Percentiles rank a stretch among this genome's conserved stretches.
These are phyloP conservation scores for Corydoras maculifer DNA, from an alignment of 2,113 vertebrate species.

Conservation along the genomic window DNA sequence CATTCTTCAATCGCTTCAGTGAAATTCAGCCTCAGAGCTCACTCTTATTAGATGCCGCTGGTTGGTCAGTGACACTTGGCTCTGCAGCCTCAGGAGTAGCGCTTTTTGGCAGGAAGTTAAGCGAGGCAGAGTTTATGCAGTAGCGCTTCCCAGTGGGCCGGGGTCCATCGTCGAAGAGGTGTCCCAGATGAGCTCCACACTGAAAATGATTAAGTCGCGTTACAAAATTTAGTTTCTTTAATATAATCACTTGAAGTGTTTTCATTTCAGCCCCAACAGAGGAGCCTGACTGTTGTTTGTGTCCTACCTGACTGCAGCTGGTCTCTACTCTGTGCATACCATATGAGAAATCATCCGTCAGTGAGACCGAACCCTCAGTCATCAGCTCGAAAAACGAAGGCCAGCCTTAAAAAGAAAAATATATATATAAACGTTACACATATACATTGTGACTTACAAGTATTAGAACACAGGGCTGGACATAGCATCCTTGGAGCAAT, in stretches of 20 bases:
- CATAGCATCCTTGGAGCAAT: no score
- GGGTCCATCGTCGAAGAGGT: slow-evolving; percentile 94
- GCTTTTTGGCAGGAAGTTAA: slow-evolving; percentile 59
- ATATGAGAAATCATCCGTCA: slow-evolving; percentile 81
- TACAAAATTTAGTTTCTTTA: no score
- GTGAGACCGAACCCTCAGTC: slow-evolving; percentile 68
- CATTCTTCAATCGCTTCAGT: slow-evolving; percentile 4
- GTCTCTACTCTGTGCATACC: slow-evolving; percentile 92
- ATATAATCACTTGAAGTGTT: no score
- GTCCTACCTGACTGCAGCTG: slow-evolving; percentile 85
- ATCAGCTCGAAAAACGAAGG: slow-evolving; percentile 89
- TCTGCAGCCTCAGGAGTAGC: not conserved
- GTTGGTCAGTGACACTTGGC: slow-evolving; percentile 16
- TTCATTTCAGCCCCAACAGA: no score
- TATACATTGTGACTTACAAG: no score
- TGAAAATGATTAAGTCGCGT: slow-evolving; percentile 52
- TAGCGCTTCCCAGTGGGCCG: slow-evolving; percentile 88
- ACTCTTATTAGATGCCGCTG: slow-evolving; percentile 12
- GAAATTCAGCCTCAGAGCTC: slow-evolving; percentile 21
- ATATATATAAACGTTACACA: not conserved
- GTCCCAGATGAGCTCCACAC: slow-evolving; percentile 95
- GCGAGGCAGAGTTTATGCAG: slow-evolving; percentile 91
- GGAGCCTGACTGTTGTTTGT: not conserved
- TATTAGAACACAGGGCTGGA: no score
- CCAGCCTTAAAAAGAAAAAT: slow-evolving; percentile 73